phyloP scores from a whole-genome alignment of 2,888 invertebrate genomes.

The Euzophera pinguis region DNA sequence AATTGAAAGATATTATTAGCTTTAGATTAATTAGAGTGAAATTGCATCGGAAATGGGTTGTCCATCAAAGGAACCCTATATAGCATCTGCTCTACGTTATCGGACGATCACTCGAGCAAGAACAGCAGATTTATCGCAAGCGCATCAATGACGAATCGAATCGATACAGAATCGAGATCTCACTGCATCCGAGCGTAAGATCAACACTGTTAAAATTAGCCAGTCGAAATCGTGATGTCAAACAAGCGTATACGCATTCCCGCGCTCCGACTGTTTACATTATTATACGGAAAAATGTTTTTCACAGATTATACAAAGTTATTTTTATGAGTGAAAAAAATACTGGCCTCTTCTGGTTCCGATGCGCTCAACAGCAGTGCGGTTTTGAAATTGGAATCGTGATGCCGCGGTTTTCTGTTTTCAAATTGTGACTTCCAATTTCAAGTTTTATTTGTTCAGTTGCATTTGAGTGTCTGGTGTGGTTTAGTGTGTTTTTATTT shows the following conservation, averaged over 20 bases:
- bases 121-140: conserved; percentile 22
- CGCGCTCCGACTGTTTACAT: conserved; percentile 42
- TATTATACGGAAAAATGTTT: conserved; percentile 40
- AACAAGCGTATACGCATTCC: conserved; percentile 43
- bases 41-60: background rate
- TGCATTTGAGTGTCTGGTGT: conserved; percentile 13
- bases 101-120: conserved; percentile 25
- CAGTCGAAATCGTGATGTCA: conserved; percentile 72
- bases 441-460: conserved; percentile 15
- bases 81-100: conserved; percentile 51
- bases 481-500: conserved; percentile 11
- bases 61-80: conserved; percentile 30
- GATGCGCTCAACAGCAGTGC: conserved; percentile 18
- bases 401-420: conserved; percentile 15
- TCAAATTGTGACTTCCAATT: conserved; percentile 12
- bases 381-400: conserved; percentile 18
- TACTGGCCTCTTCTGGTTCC: conserved; percentile 32
- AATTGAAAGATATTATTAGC: no score
- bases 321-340: conserved; percentile 58
- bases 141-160: conserved; percentile 26
- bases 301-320: conserved; percentile 46
- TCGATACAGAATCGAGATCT: conserved; percentile 18
- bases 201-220: conserved; percentile 57
- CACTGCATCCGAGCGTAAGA: conserved; percentile 18
- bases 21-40: no score